phyloP scores from a whole-genome alignment of 2,888 invertebrate species.

The Hermaeophaga mercurialis region DNA sequence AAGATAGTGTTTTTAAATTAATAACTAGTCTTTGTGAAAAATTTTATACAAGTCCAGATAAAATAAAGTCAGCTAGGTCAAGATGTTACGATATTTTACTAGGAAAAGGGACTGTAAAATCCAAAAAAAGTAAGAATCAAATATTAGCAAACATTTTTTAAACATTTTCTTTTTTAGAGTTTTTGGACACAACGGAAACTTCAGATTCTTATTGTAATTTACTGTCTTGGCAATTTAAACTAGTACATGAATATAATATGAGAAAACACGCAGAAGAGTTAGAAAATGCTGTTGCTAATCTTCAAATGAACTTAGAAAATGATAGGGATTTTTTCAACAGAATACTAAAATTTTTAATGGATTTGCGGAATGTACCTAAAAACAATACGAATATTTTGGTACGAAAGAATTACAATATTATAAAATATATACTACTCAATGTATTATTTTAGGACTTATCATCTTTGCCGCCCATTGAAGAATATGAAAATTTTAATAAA shows the following conservation, averaged over 20 bases:
- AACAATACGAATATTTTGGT: constrained; percentile 40
- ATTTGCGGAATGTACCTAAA: constrained; percentile 43
- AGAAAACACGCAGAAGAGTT: constrained; percentile 45
- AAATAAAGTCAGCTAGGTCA: constrained; percentile 45
- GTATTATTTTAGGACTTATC: constrained; percentile 42
- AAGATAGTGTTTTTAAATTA: constrained; percentile 41
- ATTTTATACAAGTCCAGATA: constrained; percentile 38
- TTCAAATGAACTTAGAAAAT: constrained; percentile 37
- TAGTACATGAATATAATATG: constrained; percentile 46
- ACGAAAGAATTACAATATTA: too few species aligned
- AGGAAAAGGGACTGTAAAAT: constrained; percentile 33
- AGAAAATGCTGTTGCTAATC: constrained; percentile 38
- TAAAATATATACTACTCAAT: too few species aligned
- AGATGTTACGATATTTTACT: constrained; percentile 51
- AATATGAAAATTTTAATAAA: constrained; percentile 35
- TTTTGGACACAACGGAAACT: constrained; percentile 42
- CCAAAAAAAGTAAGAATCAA: constrained; percentile 29
- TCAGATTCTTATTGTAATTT: constrained; percentile 49
- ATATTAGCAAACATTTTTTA: not conserved
- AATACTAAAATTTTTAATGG: constrained; percentile 44
- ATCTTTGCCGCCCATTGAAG: constrained; percentile 38
- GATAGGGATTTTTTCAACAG: constrained; percentile 35
- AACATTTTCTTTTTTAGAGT: constrained; percentile 36
- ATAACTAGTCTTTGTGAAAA: constrained; percentile 52
- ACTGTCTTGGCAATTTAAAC: constrained; percentile 50